These are phyloP conservation scores for Alentia gelatinosa DNA, from an alignment of 2,888 invertebrate species.

Conservation along the genomic window DNA sequence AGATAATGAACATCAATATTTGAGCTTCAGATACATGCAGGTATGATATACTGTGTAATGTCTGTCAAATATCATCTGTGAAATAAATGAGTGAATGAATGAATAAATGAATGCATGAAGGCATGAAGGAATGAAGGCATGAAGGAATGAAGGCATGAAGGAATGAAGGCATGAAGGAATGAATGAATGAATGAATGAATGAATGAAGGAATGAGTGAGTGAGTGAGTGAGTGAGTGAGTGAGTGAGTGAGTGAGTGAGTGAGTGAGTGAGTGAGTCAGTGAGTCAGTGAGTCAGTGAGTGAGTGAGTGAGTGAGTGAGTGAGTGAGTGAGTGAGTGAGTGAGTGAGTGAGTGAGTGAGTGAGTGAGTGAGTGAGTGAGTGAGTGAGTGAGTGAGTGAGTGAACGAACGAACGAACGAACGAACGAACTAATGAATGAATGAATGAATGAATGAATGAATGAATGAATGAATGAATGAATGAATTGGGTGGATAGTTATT, in stretches of 20 bases:
- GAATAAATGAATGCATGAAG: background rate
- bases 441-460: background rate
- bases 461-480: background rate
- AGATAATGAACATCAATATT: too few relatives aligned
- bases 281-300: background rate
- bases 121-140: background rate
- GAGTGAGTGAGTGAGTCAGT: background rate
- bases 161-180: background rate
- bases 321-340: background rate
- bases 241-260: background rate
- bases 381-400: background rate
- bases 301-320: background rate
- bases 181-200: background rate
- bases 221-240: background rate
- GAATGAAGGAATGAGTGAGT: too few relatives aligned
- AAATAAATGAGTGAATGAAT: background rate
- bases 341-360: background rate
- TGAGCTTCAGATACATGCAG: too few relatives aligned
- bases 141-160: background rate
- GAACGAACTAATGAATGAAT: background rate
- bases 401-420: background rate
- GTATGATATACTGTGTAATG: too few relatives aligned
- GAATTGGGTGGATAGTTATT: too few relatives aligned
- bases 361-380: conserved; percentile 5
- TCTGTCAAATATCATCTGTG: too few relatives aligned